phyloP scores from a whole-genome alignment of 2,888 invertebrate species.

The Creontiades dilutus region DNA sequence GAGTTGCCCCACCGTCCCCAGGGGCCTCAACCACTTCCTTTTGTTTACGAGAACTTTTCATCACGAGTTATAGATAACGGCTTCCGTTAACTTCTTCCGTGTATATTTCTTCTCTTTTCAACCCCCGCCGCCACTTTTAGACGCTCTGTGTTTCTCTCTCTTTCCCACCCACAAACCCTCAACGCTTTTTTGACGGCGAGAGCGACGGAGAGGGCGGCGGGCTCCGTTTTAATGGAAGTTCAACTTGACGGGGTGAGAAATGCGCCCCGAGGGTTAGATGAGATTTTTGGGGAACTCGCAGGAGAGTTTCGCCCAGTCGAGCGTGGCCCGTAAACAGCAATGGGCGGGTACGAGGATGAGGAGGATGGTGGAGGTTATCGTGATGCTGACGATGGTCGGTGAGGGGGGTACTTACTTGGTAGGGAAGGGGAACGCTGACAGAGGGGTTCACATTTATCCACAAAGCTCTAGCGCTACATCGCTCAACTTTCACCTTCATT shows the following conservation, averaged over 20 bases:
- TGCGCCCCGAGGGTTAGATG: slow-evolving; percentile 30
- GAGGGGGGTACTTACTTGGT: not conserved
- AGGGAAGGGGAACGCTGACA: not conserved
- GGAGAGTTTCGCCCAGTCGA: slow-evolving; percentile 15
- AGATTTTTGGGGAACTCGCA: slow-evolving; percentile 20
- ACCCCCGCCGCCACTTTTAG: not conserved
- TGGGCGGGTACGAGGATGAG: not conserved
- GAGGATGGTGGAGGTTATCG: not conserved
- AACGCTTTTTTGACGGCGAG: not conserved
- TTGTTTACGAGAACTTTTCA: slow-evolving; percentile 59
- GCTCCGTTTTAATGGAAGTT: slow-evolving; percentile 22
- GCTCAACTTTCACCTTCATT: slow-evolving; percentile 16
- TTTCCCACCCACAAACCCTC: too few relatives aligned
- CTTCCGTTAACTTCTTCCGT: slow-evolving; percentile 49
- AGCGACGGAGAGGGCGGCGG: not conserved
- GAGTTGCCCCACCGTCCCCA: slow-evolving; percentile 30
- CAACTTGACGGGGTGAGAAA: slow-evolving; percentile 27
- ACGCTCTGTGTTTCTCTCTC: not conserved
- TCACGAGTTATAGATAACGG: slow-evolving; percentile 59
- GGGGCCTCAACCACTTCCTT: slow-evolving; percentile 17
- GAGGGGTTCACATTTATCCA: not conserved
- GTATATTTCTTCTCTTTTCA: slow-evolving; percentile 30
- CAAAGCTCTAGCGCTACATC: not conserved
- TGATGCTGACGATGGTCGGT: not conserved
- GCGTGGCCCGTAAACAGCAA: not conserved